Evolutionary conservation across 2,797 vertebrate genomes (phyloP).

Genomic region (Apodemus agrarius): DNA sequence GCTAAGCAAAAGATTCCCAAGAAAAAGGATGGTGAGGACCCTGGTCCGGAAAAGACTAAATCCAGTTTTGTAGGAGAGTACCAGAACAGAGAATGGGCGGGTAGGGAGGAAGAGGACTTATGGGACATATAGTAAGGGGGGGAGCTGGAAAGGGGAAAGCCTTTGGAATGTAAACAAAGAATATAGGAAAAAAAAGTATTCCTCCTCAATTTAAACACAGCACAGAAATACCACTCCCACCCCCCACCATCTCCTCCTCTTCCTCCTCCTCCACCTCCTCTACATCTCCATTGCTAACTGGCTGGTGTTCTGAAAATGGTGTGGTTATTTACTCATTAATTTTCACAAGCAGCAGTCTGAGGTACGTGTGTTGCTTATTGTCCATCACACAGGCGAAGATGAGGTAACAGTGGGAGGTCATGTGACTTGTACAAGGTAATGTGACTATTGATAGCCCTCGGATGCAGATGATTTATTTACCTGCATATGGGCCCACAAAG

Average conservation of each 20-base stretch:
- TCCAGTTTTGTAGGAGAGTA: no score
- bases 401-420: neutral
- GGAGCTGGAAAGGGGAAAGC: no score
- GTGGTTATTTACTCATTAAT: neutral
- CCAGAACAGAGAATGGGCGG: no score
- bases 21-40: no score
- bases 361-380: neutral
- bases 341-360: neutral
- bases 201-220: neutral
- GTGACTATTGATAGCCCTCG: neutral
- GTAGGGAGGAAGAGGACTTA: no score
- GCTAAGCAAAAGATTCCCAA: no score
- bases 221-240: neutral
- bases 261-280: no score
- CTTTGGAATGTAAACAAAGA: no score
- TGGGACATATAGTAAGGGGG: no score
- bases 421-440: neutral
- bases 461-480: neutral
- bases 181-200: no score
- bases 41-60: no score
- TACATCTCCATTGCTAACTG: neutral
- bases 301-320: neutral
- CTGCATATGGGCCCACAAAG: neutral
- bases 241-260: no score
- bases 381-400: neutral